Evolutionary conservation across 2,797 vertebrate genomes (phyloP), one percentile per base, ranked within the genome.

Genomic region (Allobates femoralis): DNA sequence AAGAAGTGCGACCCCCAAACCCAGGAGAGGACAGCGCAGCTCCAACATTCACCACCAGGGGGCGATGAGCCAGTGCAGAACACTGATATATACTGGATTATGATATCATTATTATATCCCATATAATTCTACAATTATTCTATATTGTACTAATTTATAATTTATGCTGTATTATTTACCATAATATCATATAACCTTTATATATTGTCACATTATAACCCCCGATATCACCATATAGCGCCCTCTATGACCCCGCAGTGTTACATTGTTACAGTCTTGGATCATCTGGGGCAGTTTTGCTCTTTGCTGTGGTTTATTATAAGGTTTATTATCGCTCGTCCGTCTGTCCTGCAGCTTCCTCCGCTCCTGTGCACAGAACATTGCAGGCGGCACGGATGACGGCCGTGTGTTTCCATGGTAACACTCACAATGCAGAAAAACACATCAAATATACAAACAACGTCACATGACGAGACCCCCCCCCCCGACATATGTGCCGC

Each of bases 351-450:
- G 37, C 32, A 46, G 71, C 15, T 67, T 28, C 37, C 78, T 26
- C 62, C 26, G 74, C 74, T 53, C 26, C 53, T 46, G 58, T 26
- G 30, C 30, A 15, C 66, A 60, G 32, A 26, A 50, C 69, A 60
- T 8, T 46, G 15, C 19, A 37, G 46, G 62, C n/a, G 53, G 32
- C 3, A 19, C 34, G 23, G 73, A 69, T n/a, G 76, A 28, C 69
- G 62, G 62, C 84, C 51, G 53, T 34, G 46, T 21, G 84, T 86
- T 62, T 60, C 84, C 77, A 86, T 81, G 77, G 60, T 77, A 64
- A 86, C 84, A 80, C 62, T 51, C 84, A 73, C 30, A 50, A 53
- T 56, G 75, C 50, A 16, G 30, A 51, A 79, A 85, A 78, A 79
- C 50, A 56, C 55, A 50, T 26, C 23, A 85, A 79, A 32, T 50